Conservation (phyloP, 1,140 invertebrate genomes). For the Teleogryllus occipitalis region DNA sequence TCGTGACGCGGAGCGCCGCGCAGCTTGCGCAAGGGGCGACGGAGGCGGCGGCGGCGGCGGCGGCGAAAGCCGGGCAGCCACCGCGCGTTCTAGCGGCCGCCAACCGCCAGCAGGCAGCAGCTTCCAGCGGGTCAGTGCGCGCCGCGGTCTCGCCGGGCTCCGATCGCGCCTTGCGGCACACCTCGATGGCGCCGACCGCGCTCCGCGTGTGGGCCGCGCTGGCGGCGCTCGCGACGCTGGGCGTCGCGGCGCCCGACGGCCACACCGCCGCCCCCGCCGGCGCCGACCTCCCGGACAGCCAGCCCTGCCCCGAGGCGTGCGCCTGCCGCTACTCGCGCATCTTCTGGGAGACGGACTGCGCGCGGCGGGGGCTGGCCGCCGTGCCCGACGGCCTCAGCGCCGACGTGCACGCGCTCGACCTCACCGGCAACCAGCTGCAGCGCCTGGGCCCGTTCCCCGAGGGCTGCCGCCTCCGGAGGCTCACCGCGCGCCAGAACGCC, state of each 20-base stretch:
- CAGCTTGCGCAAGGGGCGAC: too few relatives aligned
- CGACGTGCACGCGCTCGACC: slow-evolving; percentile 59
- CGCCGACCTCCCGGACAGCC: not conserved
- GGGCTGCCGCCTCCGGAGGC: slow-evolving; percentile 55
- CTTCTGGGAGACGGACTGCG: not conserved
- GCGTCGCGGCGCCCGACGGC: not conserved
- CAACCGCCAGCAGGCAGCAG: too few relatives aligned
- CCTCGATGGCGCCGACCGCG: not conserved
- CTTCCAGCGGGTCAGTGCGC: not conserved
- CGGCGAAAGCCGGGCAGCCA: not conserved
- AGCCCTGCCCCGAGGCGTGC: not conserved
- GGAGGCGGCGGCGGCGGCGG: not conserved
- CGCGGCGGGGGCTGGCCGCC: not conserved
- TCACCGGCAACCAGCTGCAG: slow-evolving; percentile 58
- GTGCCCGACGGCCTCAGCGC: slow-evolving; percentile 41
- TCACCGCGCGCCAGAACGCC: slow-evolving; percentile 53
- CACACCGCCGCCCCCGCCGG: not conserved
- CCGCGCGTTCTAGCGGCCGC: too few relatives aligned
- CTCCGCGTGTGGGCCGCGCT: not conserved
- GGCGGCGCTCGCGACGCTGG: not conserved
- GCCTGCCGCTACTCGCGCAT: not conserved
- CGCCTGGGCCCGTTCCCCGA: slow-evolving; percentile 48
- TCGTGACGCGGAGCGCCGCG: too few relatives aligned
- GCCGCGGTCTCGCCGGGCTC: not conserved
- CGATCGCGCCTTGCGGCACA: not conserved